phyloP scores from a whole-genome alignment of 2,888 invertebrate species.

The Melipona beecheii region DNA sequence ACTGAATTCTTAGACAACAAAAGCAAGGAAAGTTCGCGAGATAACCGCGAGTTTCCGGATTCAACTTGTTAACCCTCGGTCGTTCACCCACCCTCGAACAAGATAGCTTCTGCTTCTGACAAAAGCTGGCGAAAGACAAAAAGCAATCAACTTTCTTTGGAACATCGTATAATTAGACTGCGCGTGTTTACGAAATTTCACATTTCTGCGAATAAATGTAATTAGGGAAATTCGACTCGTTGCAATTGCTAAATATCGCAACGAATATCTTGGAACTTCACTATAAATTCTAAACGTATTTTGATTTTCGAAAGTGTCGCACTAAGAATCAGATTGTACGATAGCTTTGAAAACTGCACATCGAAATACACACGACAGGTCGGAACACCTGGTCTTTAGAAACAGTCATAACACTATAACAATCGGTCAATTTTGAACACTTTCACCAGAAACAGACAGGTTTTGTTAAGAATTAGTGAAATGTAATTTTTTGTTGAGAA shows the following conservation, averaged over 20 bases:
- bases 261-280: neutral
- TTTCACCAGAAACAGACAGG: no score
- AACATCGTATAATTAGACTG: neutral
- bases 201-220: neutral
- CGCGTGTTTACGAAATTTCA: neutral
- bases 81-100: neutral
- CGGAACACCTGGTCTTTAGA: no score
- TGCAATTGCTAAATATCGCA: neutral
- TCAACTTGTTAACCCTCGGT: conserved; percentile 2
- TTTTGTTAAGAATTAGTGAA: no score
- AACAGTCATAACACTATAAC: no score
- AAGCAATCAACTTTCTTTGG: neutral
- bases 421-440: no score
- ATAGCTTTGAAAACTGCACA: neutral
- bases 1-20: conserved; percentile 1
- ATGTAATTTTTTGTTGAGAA: no score
- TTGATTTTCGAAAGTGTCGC: neutral
- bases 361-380: no score
- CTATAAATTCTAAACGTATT: neutral
- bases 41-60: neutral
- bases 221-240: neutral
- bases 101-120: neutral
- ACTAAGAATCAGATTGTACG: neutral
- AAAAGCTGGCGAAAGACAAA: neutral
- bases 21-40: conserved; percentile 3